Percentiles rank a stretch among this genome's conserved stretches.
phyloP scores from a whole-genome alignment of 2,888 invertebrate species.

The Aproaerema taeniolella region DNA sequence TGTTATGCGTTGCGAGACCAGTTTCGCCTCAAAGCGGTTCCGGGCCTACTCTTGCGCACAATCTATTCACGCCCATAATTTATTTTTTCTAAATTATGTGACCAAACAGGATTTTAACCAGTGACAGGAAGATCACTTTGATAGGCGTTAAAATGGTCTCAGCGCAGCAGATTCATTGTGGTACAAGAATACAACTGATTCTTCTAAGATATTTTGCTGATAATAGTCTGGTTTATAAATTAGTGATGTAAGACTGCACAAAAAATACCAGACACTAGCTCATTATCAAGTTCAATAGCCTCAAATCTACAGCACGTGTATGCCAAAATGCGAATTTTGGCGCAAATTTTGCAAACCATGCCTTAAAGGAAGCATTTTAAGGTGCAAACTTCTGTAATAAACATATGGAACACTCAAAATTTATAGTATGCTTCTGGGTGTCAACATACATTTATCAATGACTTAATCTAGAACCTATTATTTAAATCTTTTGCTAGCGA shows the following conservation, averaged over 20 bases:
- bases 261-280: slow-evolving; percentile 63
- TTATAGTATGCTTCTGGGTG: slow-evolving; percentile 58
- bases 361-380: slow-evolving; percentile 47
- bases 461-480: slow-evolving; percentile 44
- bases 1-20: slow-evolving; percentile 69
- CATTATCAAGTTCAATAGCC: slow-evolving; percentile 77
- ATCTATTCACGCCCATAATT: slow-evolving; percentile 59
- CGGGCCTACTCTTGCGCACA: slow-evolving; percentile 58
- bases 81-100: slow-evolving; percentile 41
- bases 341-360: slow-evolving; percentile 51
- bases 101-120: slow-evolving; percentile 58
- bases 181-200: no score
- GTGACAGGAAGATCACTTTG: slow-evolving; percentile 11
- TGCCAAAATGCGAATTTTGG: slow-evolving; percentile 58
- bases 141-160: no score
- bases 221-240: no score
- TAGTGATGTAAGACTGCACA: slow-evolving; percentile 63
- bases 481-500: no score
- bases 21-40: slow-evolving; percentile 66
- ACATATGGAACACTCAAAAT: slow-evolving; percentile 43
- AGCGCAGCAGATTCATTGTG: slow-evolving; percentile 36
- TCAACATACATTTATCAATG: slow-evolving; percentile 69
- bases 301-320: slow-evolving; percentile 69
- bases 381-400: slow-evolving; percentile 54
- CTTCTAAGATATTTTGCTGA: no score